These are phyloP conservation scores for Streptopelia turtur DNA, from an alignment of 2,797 vertebrate species.

Conservation along the genomic window DNA sequence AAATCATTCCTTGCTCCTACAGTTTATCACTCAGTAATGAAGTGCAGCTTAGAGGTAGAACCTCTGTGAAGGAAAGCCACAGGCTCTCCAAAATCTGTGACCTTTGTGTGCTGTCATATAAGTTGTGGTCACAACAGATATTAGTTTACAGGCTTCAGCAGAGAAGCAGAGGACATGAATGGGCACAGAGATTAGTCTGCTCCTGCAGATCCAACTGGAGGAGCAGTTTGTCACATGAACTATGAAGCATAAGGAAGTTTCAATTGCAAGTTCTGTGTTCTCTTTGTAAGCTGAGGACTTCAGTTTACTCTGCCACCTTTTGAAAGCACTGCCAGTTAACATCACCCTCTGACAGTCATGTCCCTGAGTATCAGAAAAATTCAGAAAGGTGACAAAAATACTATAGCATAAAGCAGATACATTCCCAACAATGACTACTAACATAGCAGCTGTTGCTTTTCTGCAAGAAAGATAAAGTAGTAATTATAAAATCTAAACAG, in stretches of 20 bases:
- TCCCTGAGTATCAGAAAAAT: background rate
- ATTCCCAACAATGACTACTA: background rate
- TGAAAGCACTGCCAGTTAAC: background rate
- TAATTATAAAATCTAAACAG: background rate
- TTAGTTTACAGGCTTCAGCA: background rate
- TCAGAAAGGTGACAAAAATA: background rate
- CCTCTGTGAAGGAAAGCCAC: background rate
- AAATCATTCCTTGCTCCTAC: background rate
- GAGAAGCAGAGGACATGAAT: background rate
- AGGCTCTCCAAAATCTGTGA: background rate
- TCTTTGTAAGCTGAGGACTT: background rate
- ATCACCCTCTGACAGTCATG: background rate
- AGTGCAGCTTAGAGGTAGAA: background rate
- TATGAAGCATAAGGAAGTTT: background rate
- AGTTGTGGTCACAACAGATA: background rate
- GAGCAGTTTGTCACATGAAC: accelerated
- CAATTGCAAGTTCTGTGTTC: background rate
- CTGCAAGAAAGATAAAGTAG: background rate
- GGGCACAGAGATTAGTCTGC: accelerated
- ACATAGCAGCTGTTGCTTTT: background rate
- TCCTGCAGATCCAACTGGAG: background rate
- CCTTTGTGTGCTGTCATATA: background rate
- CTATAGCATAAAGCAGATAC: background rate
- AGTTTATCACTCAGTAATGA: background rate
- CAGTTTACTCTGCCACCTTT: background rate